Conservation (phyloP, 2,113 vertebrate genomes). For the Notothenia coriiceps region DNA sequence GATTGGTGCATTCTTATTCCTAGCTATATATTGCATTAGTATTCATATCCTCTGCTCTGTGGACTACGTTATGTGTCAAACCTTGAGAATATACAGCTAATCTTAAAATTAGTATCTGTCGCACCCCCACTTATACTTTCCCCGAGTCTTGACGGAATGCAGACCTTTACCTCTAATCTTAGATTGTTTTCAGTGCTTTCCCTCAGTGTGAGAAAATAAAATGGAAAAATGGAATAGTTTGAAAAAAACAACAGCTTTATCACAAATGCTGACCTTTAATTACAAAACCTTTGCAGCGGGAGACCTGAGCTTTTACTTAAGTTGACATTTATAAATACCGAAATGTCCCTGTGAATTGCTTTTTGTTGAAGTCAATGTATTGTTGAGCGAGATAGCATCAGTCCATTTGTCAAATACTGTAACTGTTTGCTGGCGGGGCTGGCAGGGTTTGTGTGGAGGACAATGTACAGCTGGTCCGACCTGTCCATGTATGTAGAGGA, state of each 20-base stretch:
- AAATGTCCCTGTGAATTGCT: constrained; percentile 80
- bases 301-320: constrained; percentile 78
- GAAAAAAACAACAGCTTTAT: constrained; percentile 66
- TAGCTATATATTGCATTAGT: not conserved
- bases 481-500: constrained; percentile 68
- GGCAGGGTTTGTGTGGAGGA: constrained; percentile 58
- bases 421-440: constrained; percentile 49
- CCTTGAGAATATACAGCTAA: constrained; percentile 3
- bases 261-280: constrained; percentile 85
- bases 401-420: constrained; percentile 80
- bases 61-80: constrained; percentile 14
- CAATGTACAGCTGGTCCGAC: constrained; percentile 65
- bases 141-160: constrained; percentile 17
- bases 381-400: constrained; percentile 79
- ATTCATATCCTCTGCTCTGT: constrained; percentile 26
- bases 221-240: constrained; percentile 50
- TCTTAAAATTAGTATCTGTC: constrained; percentile 37
- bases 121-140: constrained; percentile 3
- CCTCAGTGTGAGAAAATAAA: constrained; percentile 31
- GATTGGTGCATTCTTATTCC: constrained; percentile 21
- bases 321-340: constrained; percentile 85
- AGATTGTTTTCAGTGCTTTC: constrained; percentile 52
- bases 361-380: constrained; percentile 78
- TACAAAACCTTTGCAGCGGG: constrained; percentile 77
- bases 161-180: constrained; percentile 50